Evolutionary conservation across 1,140 invertebrate species (phyloP).

Genomic region (Asobara japonica): DNA sequence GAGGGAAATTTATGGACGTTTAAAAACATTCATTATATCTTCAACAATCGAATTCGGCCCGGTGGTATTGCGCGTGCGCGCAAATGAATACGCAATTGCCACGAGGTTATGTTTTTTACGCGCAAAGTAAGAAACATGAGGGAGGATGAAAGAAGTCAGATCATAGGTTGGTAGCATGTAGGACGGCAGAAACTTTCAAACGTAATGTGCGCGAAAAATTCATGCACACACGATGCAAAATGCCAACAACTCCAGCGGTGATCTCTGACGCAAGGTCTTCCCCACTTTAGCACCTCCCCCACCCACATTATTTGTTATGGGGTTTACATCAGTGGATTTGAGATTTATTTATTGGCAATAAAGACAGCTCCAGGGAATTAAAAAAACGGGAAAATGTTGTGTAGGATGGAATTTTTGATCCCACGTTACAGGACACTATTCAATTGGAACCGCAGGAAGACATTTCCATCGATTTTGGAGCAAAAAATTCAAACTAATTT

Average conservation of each 20-base stretch:
- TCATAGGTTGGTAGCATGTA: conserved; percentile 26
- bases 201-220: not conserved
- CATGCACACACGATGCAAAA: conserved; percentile 41
- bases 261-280: conserved; percentile 48
- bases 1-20: too few relatives aligned
- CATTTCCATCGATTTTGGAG: too few relatives aligned
- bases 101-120: not conserved
- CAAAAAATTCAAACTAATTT: too few relatives aligned
- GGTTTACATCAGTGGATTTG: too few relatives aligned
- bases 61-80: conserved; percentile 1
- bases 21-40: too few relatives aligned
- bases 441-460: too few relatives aligned
- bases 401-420: too few relatives aligned
- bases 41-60: not conserved
- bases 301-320: not conserved
- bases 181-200: conserved; percentile 48
- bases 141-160: conserved; percentile 19
- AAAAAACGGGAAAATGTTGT: too few relatives aligned
- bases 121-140: not conserved
- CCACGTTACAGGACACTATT: too few relatives aligned
- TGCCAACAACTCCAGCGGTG: conserved; percentile 47
- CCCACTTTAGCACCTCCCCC: conserved; percentile 19
- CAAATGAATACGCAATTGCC: conserved; percentile 8
- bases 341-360: too few relatives aligned
- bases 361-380: too few relatives aligned